phyloP scores from a whole-genome alignment of 2,888 invertebrate genomes.

The Apotomis turbidana region DNA sequence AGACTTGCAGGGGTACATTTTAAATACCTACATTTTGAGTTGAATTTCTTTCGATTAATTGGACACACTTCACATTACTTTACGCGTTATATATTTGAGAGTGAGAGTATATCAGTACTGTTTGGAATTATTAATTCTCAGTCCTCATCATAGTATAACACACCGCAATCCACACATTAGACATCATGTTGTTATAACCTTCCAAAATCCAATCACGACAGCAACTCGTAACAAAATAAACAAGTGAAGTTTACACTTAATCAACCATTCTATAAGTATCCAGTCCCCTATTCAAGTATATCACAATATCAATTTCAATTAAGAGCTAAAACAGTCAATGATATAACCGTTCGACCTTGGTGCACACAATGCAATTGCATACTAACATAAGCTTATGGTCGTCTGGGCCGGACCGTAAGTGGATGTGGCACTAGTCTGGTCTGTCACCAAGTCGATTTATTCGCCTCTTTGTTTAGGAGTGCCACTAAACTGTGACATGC shows the following conservation, averaged over 20 bases:
- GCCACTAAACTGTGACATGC: background rate
- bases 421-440: conserved; percentile 9
- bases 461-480: conserved; percentile 15
- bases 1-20: too few relatives aligned
- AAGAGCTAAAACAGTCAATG: conserved; percentile 59
- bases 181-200: background rate
- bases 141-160: too few relatives aligned
- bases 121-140: too few relatives aligned
- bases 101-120: too few relatives aligned
- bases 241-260: background rate
- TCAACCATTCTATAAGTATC: background rate
- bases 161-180: too few relatives aligned
- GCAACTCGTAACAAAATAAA: background rate
- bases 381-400: conserved; percentile 56
- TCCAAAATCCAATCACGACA: too few relatives aligned
- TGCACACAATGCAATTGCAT: conserved; percentile 63
- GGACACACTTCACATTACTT: too few relatives aligned
- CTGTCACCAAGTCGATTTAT: conserved; percentile 33
- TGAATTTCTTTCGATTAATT: too few relatives aligned
- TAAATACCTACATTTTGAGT: too few relatives aligned
- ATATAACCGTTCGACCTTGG: conserved; percentile 64
- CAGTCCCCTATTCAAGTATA: conserved; percentile 14
- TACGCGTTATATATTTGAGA: too few relatives aligned
- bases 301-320: conserved; percentile 46
- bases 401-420: conserved; percentile 46